These are phyloP conservation scores for Euphonia xanthogaster DNA, from an alignment of 2,797 vertebrate genomes.

Conservation along the genomic window DNA sequence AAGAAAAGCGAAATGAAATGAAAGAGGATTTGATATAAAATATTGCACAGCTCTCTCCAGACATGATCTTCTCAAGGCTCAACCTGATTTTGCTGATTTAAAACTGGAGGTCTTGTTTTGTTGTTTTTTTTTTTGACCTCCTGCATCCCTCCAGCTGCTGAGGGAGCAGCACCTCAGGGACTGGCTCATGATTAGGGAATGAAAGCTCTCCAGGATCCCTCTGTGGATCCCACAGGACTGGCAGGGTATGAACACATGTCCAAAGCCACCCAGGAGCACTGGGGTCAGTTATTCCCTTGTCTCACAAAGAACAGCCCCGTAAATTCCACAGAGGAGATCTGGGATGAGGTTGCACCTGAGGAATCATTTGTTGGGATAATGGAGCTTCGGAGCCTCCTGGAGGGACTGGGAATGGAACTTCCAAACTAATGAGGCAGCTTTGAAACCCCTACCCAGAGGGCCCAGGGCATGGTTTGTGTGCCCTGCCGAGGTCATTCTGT, in stretches of 20 bases:
- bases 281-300: neutral
- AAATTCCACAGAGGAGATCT: neutral
- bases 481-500: neutral
- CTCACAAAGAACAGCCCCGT: neutral
- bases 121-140: neutral
- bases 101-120: neutral
- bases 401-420: neutral
- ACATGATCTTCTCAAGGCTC: neutral
- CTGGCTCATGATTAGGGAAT: neutral
- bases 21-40: neutral
- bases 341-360: neutral
- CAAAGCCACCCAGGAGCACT: neutral
- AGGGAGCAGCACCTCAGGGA: neutral
- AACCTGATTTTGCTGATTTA: neutral
- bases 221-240: neutral
- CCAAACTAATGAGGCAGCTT: neutral
- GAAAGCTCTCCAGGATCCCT: neutral
- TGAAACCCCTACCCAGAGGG: neutral
- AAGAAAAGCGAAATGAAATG: neutral
- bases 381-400: neutral
- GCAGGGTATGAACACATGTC: neutral
- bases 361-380: fast-evolving
- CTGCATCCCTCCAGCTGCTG: neutral
- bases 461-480: neutral
- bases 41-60: neutral